A percentile compares a stretch with the other conserved stretches of the same genome.
Conservation (phyloP, 2,113 vertebrate species). For the Cyrtonyx montezumae region DNA sequence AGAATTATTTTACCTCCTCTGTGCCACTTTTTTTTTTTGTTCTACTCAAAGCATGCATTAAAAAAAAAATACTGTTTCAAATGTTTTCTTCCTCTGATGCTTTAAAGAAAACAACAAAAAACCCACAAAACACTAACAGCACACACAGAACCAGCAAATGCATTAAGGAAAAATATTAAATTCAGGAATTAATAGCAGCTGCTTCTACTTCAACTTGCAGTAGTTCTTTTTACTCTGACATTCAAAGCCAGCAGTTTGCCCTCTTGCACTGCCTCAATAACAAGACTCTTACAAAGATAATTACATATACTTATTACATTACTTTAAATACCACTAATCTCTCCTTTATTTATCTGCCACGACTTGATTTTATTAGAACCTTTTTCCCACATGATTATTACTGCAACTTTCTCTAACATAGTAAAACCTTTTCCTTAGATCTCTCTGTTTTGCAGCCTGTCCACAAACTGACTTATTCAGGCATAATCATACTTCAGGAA, state of each 20-base stretch:
- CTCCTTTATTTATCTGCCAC: slow-evolving; percentile 9
- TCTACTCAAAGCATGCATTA: not conserved
- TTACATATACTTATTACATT: not conserved
- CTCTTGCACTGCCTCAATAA: not conserved
- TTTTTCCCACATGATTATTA: not conserved
- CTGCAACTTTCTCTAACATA: not conserved
- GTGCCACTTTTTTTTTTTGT: not conserved
- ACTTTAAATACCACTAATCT: slow-evolving; percentile 20
- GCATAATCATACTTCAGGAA: not conserved
- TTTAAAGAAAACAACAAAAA: not conserved
- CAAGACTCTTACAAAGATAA: slow-evolving; percentile 4
- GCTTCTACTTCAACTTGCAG: not conserved
- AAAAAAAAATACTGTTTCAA: not conserved
- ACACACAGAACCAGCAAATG: not conserved
- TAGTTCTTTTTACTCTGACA: not conserved
- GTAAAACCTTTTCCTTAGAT: not conserved
- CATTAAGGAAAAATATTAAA: not conserved
- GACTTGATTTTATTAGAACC: not conserved
- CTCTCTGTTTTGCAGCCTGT: not conserved
- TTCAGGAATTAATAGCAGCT: not conserved
- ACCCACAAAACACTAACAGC: not conserved
- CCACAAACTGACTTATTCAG: not conserved
- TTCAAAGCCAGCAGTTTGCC: slow-evolving; percentile 7
- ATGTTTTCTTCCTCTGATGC: not conserved
- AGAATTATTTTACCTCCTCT: slow-evolving; percentile 3